These are phyloP conservation scores for Melinopterus prodromus DNA, from an alignment of 2,888 invertebrate species.

Conservation along the genomic window DNA sequence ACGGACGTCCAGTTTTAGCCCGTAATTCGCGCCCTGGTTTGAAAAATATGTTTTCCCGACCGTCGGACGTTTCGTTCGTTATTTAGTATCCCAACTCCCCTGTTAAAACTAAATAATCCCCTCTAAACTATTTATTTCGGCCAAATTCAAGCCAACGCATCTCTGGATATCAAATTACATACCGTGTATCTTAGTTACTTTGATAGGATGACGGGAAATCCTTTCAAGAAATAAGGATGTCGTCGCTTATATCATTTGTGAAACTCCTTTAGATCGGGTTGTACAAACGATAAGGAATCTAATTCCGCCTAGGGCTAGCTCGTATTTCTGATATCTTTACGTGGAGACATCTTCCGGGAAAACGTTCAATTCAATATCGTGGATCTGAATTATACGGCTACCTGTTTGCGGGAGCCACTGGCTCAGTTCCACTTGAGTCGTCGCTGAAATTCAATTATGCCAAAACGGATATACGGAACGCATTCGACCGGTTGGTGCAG, in stretches of 20 bases:
- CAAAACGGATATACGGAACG: not conserved
- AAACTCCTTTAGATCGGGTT: not conserved
- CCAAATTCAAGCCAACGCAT: not conserved
- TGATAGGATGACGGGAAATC: not conserved
- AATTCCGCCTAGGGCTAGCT: not conserved
- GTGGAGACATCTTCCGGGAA: not conserved
- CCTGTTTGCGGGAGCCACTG: not conserved
- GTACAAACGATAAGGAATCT: not conserved
- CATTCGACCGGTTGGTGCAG: not conserved
- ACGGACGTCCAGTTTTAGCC: not conserved
- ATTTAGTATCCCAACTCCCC: not conserved
- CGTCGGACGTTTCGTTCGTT: not conserved
- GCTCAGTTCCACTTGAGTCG: not conserved
- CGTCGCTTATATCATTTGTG: not conserved
- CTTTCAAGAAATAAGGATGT: not conserved
- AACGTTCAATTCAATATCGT: not conserved
- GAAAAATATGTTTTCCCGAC: not conserved
- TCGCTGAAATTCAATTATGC: not conserved
- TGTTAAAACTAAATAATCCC: not conserved
- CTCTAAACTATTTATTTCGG: not conserved
- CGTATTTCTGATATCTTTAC: not conserved
- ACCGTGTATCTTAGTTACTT: not conserved
- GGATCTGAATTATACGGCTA: not conserved
- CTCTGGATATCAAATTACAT: not conserved
- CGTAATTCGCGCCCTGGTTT: not conserved